A percentile compares a stretch with the other conserved stretches of the same genome.
Conservation (phyloP, 2,797 vertebrate species). For the Pterois miles region DNA sequence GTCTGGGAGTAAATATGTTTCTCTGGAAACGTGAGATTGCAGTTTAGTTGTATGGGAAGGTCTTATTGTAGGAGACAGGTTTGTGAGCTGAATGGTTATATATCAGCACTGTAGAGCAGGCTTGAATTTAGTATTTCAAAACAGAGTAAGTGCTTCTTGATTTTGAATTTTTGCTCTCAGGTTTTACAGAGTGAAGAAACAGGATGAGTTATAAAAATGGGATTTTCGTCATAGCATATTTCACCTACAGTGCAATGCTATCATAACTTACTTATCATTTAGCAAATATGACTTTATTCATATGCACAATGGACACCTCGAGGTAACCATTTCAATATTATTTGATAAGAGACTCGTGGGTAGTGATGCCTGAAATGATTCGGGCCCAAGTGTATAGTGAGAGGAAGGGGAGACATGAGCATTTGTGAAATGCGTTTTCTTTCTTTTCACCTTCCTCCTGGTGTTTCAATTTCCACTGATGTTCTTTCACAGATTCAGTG, state of each 20-base stretch:
- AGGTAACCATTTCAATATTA: slow-evolving; percentile 79
- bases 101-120: not conserved
- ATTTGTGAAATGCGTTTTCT: slow-evolving; percentile 37
- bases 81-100: not conserved
- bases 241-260: slow-evolving; percentile 42
- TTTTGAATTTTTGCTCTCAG: not conserved
- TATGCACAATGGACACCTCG: slow-evolving; percentile 77
- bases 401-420: slow-evolving; percentile 56
- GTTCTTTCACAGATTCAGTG: slow-evolving; percentile 52
- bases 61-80: too few relatives aligned
- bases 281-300: slow-evolving; percentile 78
- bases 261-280: slow-evolving; percentile 71
- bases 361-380: slow-evolving; percentile 85
- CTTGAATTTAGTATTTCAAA: not conserved
- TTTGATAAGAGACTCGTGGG: slow-evolving; percentile 79
- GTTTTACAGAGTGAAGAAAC: slow-evolving; percentile 22
- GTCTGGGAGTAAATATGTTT: too few relatives aligned
- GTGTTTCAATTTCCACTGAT: slow-evolving; percentile 63
- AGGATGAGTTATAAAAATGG: slow-evolving; percentile 31
- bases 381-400: slow-evolving; percentile 64
- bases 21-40: too few relatives aligned
- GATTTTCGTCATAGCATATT: slow-evolving; percentile 57
- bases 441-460: slow-evolving; percentile 39
- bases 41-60: too few relatives aligned
- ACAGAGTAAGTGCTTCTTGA: not conserved